Evolutionary conservation across 2,888 invertebrate genomes (phyloP).

Genomic region (Dynastes maya): DNA sequence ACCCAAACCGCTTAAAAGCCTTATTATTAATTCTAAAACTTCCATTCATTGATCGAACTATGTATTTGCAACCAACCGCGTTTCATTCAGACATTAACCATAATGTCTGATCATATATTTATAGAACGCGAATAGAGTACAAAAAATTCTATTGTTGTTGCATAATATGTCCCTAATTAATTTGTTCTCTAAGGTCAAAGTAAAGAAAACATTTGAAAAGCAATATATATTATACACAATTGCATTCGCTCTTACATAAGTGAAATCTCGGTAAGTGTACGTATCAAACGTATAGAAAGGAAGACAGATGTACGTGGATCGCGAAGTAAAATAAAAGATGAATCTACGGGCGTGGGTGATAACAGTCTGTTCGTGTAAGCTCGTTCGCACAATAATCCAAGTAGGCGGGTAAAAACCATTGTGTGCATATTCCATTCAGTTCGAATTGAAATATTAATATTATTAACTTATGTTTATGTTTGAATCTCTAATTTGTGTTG

Average conservation of each 20-base stretch:
- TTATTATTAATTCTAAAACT: no score
- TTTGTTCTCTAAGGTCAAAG: slow-evolving; percentile 2
- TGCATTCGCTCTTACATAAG: slow-evolving; percentile 24
- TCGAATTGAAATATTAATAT: slow-evolving; percentile 57
- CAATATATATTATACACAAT: background rate
- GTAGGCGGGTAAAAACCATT: slow-evolving; percentile 55
- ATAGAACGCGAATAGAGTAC: no score
- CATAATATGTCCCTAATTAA: slow-evolving; percentile 4
- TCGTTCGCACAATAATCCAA: slow-evolving; percentile 55
- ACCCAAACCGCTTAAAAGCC: no score
- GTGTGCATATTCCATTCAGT: slow-evolving; percentile 57
- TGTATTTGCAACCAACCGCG: no score
- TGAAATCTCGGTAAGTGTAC: slow-evolving; percentile 28
- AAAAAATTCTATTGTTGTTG: background rate
- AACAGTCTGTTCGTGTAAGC: slow-evolving; percentile 54
- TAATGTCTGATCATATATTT: no score
- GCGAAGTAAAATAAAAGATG: slow-evolving; percentile 49
- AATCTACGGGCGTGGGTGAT: slow-evolving; percentile 54
- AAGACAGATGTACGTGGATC: slow-evolving; percentile 47
- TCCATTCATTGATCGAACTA: no score
- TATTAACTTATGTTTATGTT: slow-evolving; percentile 55
- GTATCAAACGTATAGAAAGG: slow-evolving; percentile 41
- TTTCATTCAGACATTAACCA: no score
- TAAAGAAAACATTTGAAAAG: slow-evolving; percentile 13
- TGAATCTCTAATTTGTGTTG: slow-evolving; percentile 54